Evolutionary conservation across 2,113 vertebrate genomes (phyloP), one percentile per base, ranked within the genome.

Genomic region (Myotis yumanensis): DNA sequence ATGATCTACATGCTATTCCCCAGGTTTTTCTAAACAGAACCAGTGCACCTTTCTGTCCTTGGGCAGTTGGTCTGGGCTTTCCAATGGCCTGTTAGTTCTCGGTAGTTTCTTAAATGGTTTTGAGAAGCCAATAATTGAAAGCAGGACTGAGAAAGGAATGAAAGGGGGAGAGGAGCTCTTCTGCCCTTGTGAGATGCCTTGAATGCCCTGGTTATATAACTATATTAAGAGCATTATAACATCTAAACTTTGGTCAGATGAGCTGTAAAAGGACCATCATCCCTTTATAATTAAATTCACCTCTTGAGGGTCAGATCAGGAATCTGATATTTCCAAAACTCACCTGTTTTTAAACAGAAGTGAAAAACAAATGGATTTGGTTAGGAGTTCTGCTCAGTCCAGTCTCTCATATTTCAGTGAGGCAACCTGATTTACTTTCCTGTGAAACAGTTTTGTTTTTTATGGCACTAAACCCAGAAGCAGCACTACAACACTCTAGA

Each of bases 391-490:
- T 89, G 11, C 22, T 97, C 43, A 51, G 51, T 75, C 57, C 64
- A 86, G 46, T 37, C 32, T 89, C 37, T 96, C 52, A 77, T 59
- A 77, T 95, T 95, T 91, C 57, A 86, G 12, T 59, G 93, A 93
- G 51, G 57, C 37, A 88, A 57, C 28, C 59, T 84, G 79, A 96
- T 95, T 95, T 84, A 93, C 57, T 68, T 96, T 86, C 25, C 57
- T 48, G 40, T 77, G 46, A 92, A 95, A 95, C 43, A 93, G 51
- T 76, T 32, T 32, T 76, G 10, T 23, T 57, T 57, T 35, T 80
- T 80, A 96, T 95, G 1, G 0, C 76, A 80, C 46, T 48, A 94
- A 95, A 86, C 52, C 75, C 48, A 91, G 83, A 97, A 83, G 75
- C 93, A 95, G 54, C 0, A 0, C 75, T 91, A 11, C 51, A 94